Conservation (phyloP, 2,888 invertebrate species). For the Platycheirus albimanus region DNA sequence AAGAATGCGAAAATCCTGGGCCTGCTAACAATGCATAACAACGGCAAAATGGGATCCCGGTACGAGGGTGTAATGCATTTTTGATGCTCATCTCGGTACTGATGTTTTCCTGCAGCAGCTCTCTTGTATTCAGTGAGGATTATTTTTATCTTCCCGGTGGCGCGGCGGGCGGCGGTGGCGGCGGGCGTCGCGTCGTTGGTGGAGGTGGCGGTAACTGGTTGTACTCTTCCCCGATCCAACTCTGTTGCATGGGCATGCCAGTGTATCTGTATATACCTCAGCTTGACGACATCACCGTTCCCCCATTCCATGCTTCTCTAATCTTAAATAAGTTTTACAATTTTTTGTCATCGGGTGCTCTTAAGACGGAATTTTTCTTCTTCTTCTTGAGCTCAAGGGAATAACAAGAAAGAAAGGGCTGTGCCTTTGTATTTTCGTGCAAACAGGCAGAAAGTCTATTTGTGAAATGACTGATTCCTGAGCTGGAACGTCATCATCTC, state of each 20-base stretch:
- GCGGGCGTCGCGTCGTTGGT: no score
- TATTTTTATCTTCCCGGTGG: conserved; percentile 41
- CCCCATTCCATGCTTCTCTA: not conserved
- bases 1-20: conserved; percentile 63
- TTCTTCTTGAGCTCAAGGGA: conserved; percentile 39
- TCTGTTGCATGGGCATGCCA: no score
- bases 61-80: conserved; percentile 68
- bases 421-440: conserved; percentile 54
- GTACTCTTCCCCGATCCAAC: not conserved
- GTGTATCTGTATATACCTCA: no score
- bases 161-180: not conserved
- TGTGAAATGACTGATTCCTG: conserved; percentile 72
- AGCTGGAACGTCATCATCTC: conserved; percentile 69
- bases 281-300: not conserved
- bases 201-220: not conserved
- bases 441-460: conserved; percentile 70
- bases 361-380: conserved; percentile 55
- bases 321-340: conserved; percentile 66
- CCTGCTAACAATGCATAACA: conserved; percentile 69
- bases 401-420: conserved; percentile 51
- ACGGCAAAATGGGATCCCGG: conserved; percentile 51
- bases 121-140: conserved; percentile 53
- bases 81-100: conserved; percentile 66
- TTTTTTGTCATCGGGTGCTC: conserved; percentile 62
- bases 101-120: conserved; percentile 41